Base-by-base conservation (phyloP, 2,797 vertebrate species). In the Anguilla obscura region DNA sequence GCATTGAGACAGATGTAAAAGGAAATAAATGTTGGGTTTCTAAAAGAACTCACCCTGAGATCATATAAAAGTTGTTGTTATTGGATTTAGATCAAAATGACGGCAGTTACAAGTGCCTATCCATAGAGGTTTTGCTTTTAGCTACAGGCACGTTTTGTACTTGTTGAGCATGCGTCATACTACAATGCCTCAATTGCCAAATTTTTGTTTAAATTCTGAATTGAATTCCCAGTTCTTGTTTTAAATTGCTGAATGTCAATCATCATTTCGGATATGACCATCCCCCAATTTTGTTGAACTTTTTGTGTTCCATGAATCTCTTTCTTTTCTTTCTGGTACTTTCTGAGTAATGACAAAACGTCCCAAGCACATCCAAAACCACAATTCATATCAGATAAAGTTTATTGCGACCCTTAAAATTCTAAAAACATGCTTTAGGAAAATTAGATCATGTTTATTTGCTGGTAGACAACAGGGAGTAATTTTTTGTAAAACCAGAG, bases 381-480 rank as follows among this genome's bases (percentile, higher is more conserved):
- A 33, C 84, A 27, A 24, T 85, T 85, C 27, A 52, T 63, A 58
- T 63, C 4, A 40, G 33, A 45, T 84, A 50, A 50, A 30, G 21
- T n/a, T 86, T 79, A 54, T 63, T 84, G 24, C 54, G 16, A 24
- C 52, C 48, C 84, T 74, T 45, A 24, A 52, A 76, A 33, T 52
- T 27, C 33, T 30, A 76, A 58, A 88, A 48, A 52, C 84, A 48
- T 36, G 60, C 86, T 92, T 93, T 88, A 85, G 88, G 24, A 69
- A 92, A 86, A 92, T 93, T 92, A 91, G 91, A 85, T 56, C 33
- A 88, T 89, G 88, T 94, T 91, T 92, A 92, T 93, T 92, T 93
- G 90, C 90, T 79, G 79, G 92, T 91, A 88, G 89, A 94, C 91
- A 89, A 89, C 89, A 52, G 40, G 90, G 88, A 91, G 83, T 89